Evolutionary conservation across 2,888 invertebrate genomes (phyloP).

Genomic region (Lottia scabra): DNA sequence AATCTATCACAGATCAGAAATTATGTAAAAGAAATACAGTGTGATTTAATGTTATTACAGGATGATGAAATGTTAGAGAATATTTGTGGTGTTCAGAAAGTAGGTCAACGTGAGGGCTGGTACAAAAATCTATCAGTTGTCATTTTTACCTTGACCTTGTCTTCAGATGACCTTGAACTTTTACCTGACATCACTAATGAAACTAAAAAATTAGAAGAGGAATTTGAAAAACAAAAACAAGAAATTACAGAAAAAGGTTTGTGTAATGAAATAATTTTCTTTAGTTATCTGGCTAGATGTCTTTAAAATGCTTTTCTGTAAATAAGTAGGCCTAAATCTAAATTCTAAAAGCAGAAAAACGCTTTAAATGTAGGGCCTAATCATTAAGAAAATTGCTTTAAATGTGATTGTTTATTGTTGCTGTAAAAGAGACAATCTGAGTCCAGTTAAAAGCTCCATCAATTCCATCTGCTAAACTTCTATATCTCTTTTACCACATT

Average conservation of each 20-base stretch:
- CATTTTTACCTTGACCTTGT: conserved; percentile 39
- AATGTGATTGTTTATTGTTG: too few species aligned
- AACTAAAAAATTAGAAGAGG: conserved; percentile 20
- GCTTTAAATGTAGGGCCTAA: too few species aligned
- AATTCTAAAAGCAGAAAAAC: too few species aligned
- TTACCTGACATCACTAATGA: conserved; percentile 21
- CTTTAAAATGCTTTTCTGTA: background rate
- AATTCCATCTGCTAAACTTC: too few species aligned
- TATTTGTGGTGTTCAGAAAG: conserved; percentile 43
- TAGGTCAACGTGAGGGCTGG: conserved; percentile 52
- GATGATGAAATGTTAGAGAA: conserved; percentile 42
- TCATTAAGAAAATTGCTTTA: too few species aligned
- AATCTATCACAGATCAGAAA: too few species aligned
- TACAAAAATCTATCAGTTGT: conserved; percentile 47
- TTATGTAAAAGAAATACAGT: background rate
- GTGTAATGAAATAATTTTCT: too few species aligned
- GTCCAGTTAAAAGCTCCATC: too few species aligned
- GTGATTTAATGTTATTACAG: conserved; percentile 30
- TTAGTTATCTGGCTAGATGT: too few species aligned
- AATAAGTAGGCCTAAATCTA: too few species aligned
- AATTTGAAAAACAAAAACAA: conserved; percentile 38
- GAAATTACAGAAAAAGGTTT: conserved; percentile 41
- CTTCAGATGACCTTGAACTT: conserved; percentile 18
- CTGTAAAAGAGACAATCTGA: too few species aligned
- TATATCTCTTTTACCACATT: too few species aligned